A percentile compares a stretch with the other conserved stretches of the same genome.
Evolutionary conservation across 2,888 invertebrate species (phyloP).

Genomic region (Lochmaea crataegi): DNA sequence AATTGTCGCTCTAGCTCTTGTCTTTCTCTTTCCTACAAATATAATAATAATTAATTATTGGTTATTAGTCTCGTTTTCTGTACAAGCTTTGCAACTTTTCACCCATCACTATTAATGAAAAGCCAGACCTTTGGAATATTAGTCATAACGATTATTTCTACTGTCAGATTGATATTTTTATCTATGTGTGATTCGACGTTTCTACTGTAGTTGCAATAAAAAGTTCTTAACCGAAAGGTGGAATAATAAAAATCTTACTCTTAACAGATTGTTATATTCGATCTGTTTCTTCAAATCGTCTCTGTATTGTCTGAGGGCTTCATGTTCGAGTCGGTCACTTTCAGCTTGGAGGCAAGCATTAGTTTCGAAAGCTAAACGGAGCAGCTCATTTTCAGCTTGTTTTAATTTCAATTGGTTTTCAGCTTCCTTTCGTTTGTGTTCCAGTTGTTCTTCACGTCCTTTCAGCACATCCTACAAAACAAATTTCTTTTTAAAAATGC

Average conservation of each 20-base stretch:
- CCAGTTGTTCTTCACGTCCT: slow-evolving; percentile 60
- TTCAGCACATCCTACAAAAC: slow-evolving; percentile 56
- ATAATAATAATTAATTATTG: not conserved
- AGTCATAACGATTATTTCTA: too few relatives aligned
- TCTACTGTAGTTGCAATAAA: too few relatives aligned
- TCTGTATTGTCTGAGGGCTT: slow-evolving; percentile 57
- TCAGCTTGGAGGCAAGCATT: slow-evolving; percentile 59
- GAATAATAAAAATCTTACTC: slow-evolving; percentile 52
- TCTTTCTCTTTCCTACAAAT: slow-evolving; percentile 56
- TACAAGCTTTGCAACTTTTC: too few relatives aligned
- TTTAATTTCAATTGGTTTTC: slow-evolving; percentile 56
- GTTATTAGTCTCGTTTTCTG: too few relatives aligned
- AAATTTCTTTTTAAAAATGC: too few relatives aligned
- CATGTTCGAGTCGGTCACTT: slow-evolving; percentile 53
- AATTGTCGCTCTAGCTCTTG: slow-evolving; percentile 58
- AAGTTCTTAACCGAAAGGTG: not conserved
- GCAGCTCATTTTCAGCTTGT: slow-evolving; percentile 60
- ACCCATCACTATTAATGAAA: too few relatives aligned
- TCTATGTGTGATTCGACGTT: too few relatives aligned
- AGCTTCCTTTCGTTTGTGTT: slow-evolving; percentile 55
- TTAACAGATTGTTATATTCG: slow-evolving; percentile 59
- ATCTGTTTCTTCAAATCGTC: slow-evolving; percentile 63
- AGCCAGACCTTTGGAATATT: too few relatives aligned
- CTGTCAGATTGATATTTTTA: too few relatives aligned
- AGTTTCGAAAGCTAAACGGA: slow-evolving; percentile 55